Evolutionary conservation across 2,113 vertebrate species (phyloP).

Genomic region (Ciconia boyciana): DNA sequence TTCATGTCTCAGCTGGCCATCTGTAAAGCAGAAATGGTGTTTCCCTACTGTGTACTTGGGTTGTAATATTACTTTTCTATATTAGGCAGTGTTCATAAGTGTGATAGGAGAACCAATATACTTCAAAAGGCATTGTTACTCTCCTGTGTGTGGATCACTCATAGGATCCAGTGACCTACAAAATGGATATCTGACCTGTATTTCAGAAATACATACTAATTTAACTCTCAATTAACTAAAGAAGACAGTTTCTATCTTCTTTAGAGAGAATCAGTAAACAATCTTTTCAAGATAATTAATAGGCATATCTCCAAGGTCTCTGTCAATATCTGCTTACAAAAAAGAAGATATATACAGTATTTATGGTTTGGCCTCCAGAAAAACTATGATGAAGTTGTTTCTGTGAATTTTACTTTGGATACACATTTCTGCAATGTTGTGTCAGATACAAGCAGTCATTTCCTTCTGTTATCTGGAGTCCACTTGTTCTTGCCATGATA

Average conservation of each 20-base stretch:
- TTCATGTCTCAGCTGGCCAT: not conserved
- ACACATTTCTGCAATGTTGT: not conserved
- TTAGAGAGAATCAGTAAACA: not conserved
- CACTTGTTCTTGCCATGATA: not conserved
- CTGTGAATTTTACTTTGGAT: not conserved
- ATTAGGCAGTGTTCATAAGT: not conserved
- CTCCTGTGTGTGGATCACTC: not conserved
- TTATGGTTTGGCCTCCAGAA: not conserved
- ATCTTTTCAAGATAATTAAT: not conserved
- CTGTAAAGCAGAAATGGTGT: not conserved
- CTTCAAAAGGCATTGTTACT: constrained; percentile 38
- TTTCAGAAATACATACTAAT: not conserved
- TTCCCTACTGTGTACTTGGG: not conserved
- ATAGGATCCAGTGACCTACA: not conserved
- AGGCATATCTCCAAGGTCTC: not conserved
- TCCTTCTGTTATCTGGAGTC: not conserved
- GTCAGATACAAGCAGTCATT: not conserved
- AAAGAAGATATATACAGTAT: not conserved
- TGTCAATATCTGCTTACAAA: not conserved
- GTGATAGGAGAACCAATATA: constrained; percentile 19
- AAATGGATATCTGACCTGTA: not conserved
- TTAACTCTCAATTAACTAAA: not conserved
- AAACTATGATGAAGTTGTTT: not conserved
- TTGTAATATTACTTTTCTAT: constrained; percentile 21
- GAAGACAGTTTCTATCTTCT: not conserved